Percentiles rank a stretch among this genome's conserved stretches.
Conservation (phyloP, 2,797 vertebrate genomes). For the Phoebastria nigripes region DNA sequence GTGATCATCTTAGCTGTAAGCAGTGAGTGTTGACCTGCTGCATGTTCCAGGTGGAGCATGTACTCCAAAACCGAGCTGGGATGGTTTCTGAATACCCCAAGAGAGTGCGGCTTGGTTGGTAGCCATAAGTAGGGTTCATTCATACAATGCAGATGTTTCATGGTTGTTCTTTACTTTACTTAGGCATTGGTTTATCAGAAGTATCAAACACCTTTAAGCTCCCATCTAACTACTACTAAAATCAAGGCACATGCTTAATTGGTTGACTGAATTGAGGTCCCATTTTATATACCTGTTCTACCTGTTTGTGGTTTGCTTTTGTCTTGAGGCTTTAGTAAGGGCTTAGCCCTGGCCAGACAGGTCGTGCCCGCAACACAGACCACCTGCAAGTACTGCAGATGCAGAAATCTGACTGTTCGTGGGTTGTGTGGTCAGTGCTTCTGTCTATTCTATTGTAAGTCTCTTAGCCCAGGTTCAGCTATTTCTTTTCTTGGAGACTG, state of each 20-base stretch:
- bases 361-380: neutral
- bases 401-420: neutral
- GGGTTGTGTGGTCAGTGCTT: neutral
- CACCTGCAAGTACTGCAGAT: neutral
- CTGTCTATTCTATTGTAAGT: neutral
- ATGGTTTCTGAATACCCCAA: neutral
- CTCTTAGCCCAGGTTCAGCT: neutral
- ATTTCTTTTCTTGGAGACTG: neutral
- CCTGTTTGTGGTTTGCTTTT: neutral
- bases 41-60: fast-evolving
- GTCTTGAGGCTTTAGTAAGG: neutral
- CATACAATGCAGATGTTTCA: neutral
- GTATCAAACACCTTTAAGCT: neutral
- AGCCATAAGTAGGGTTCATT: neutral
- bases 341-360: neutral
- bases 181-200: neutral
- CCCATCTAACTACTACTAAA: neutral
- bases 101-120: neutral
- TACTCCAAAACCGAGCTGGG: neutral
- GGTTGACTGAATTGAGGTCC: neutral
- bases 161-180: neutral
- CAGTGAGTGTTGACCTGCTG: neutral
- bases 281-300: neutral
- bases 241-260: neutral
- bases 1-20: neutral